phyloP scores from a whole-genome alignment of 2,797 vertebrate genomes.

The Hyperoplus immaculatus region DNA sequence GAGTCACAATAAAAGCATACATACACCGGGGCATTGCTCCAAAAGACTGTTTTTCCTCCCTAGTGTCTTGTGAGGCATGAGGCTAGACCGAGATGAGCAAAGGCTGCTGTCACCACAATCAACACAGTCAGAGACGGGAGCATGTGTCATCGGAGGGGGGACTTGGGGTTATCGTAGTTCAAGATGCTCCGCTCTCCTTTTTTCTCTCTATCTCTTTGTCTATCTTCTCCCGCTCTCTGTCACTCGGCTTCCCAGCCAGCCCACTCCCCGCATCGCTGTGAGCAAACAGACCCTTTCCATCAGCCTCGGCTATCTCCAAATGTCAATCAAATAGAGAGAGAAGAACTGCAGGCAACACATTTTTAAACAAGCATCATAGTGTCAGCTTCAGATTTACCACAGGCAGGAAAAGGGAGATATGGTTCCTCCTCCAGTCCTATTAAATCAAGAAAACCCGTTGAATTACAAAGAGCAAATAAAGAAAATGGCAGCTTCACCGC shows the following conservation, averaged over 20 bases:
- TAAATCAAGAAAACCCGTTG: constrained; percentile 19
- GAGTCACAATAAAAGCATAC: background rate
- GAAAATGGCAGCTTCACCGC: constrained; percentile 1
- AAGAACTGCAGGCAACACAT: constrained; percentile 42
- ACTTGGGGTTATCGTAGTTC: constrained; percentile 62
- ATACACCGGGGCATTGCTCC: constrained; percentile 25
- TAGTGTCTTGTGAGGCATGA: constrained; percentile 30
- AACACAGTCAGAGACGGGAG: constrained; percentile 50
- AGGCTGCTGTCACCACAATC: constrained; percentile 61
- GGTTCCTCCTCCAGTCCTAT: constrained; percentile 7
- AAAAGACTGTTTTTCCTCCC: constrained; percentile 17
- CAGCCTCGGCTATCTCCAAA: constrained; percentile 55
- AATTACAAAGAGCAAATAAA: constrained; percentile 27
- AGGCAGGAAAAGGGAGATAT: constrained; percentile 15
- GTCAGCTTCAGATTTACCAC: constrained; percentile 32
- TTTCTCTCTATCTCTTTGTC: constrained; percentile 44
- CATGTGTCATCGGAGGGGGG: constrained; percentile 65
- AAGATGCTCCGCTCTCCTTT: constrained; percentile 44
- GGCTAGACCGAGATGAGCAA: constrained; percentile 43
- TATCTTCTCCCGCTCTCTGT: constrained; percentile 26
- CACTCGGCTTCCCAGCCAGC: constrained; percentile 5
- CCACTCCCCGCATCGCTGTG: constrained; percentile 21
- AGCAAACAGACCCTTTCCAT: constrained; percentile 62
- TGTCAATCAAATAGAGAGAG: constrained; percentile 63
- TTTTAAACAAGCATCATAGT: constrained; percentile 41